phyloP scores from a whole-genome alignment of 2,113 vertebrate genomes.

The Daubentonia madagascariensis region DNA sequence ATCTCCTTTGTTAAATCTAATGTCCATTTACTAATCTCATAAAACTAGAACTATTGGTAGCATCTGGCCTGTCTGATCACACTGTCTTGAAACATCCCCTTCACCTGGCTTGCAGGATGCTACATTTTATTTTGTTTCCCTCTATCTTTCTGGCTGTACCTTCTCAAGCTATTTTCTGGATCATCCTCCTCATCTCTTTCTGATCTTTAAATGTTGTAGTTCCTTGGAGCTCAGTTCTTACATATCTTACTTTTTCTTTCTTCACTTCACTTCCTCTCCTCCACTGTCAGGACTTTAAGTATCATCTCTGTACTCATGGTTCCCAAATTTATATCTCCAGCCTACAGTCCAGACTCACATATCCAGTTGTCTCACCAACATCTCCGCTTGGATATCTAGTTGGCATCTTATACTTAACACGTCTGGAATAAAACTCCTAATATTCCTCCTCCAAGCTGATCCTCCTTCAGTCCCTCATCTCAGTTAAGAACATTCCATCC shows the following conservation, averaged over 20 bases:
- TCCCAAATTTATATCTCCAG: background rate
- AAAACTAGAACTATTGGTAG: background rate
- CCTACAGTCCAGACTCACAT: background rate
- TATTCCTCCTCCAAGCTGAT: background rate
- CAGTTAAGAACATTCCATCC: background rate
- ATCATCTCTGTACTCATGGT: background rate
- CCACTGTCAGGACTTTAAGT: background rate
- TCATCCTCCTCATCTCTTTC: background rate
- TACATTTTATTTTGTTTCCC: background rate
- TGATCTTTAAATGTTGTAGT: background rate
- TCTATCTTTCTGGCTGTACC: background rate
- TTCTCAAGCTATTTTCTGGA: background rate
- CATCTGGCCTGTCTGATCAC: background rate
- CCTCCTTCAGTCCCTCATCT: background rate
- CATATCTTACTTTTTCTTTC: background rate
- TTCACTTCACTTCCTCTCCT: background rate
- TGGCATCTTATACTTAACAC: background rate
- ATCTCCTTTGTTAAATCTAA: background rate
- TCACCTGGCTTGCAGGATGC: background rate
- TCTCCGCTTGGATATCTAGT: background rate
- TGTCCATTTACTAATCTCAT: background rate
- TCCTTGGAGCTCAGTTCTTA: background rate
- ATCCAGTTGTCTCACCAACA: background rate
- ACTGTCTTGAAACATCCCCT: background rate
- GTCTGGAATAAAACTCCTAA: background rate